Base-by-base conservation (phyloP, 1,140 invertebrate species). In the Procambarus virginalis region DNA sequence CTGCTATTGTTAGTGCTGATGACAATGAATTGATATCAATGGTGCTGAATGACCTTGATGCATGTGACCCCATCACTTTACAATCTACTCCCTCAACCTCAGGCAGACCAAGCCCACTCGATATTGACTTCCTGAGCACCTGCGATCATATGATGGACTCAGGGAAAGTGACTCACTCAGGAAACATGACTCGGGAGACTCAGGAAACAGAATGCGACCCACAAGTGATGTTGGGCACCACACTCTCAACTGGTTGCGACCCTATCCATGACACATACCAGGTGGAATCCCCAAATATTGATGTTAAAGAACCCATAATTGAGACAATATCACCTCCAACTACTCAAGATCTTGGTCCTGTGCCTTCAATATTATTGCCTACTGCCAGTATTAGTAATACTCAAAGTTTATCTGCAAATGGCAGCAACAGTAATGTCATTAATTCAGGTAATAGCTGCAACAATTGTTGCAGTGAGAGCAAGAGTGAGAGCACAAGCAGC, bases 11-110 rank as follows among this genome's bases (percentile, higher is more conserved):
- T 58, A 92, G 84, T 82, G 78, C 86, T 58, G 90, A 89, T 73
- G 92, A 92, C 86, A 92, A 90, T 91, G 92, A 92, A 86, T 80
- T 92, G 45, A 92, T 92, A 76, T 92, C 92, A 46, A 90, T 92
- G 92, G 90, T 92, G 64, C 86, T 92, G 46, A 92, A 92, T 75
- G 92, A 92, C 79, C 83, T 92, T 45, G 92, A 90, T 89, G 91
- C 64, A 17, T 92, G 89, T 86, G 92, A 92, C 64, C 78, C 92
- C n/a, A 89, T 88, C 46, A 60, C 90, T 60, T 86, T 91, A 51
- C 86, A 91, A 45, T 92, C 92, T 20, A 91, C 89, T 49, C 86
- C 88, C 49, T 91, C 90, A 84, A 90, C 89, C 89, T 92, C 92
- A 79, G 86, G 92, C 81, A 85, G 90, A 78, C 86, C 89, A 79